Base-by-base conservation (phyloP, 2,888 invertebrate species). In the Cremastobaeus sp. region DNA sequence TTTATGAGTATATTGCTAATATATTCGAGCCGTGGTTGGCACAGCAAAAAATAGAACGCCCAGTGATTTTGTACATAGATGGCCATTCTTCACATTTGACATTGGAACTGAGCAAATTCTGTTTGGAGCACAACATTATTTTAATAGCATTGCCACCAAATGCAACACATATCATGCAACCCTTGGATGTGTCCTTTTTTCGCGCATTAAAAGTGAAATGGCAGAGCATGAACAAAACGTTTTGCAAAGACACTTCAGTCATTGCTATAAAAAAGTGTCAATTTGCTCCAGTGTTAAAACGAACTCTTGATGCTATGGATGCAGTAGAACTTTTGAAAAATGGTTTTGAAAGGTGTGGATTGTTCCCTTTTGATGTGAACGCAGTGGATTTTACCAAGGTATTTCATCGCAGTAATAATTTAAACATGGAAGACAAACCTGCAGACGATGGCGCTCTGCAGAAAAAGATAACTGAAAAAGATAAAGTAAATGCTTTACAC, bases 1-100 rank as follows among this genome's bases (percentile, higher is more conserved):
- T 86, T 75, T 86, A 76, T 76, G 83, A 86, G 73, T 86, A 84
- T 69, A 76, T 85, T 1, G 68, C 81, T 1, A 86, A 86, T 57
- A 68, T 84, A 34, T 85, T 86, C n/a, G 70, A 78, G 30, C 74
- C 70, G 1, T 83, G 84, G 82, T 50, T 78, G n/a, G n/a, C 73
- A 12, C 28, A 81, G 15, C 48, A 79, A 11, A 77, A 77, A 12
- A 77, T 83, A 2, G 15, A 77, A 34, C 62, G 73, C 14, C 78
- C 81, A 4, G 76, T 82, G 4, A 55, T 81, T 21, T 60, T 81
- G 34, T 77, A 82, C 18, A 70, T 82, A 4, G 82, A 83, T 72
- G 82, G 82, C 6, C 82, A 81, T 60, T 74, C 70, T 35, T 81
- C 81, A 1, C 45, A 83, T 48, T 47, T 80, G 41, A 78, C 75